Evolutionary conservation across 2,888 invertebrate species (phyloP), one percentile per base, ranked within the genome.

Genomic region (Boloria selene): DNA sequence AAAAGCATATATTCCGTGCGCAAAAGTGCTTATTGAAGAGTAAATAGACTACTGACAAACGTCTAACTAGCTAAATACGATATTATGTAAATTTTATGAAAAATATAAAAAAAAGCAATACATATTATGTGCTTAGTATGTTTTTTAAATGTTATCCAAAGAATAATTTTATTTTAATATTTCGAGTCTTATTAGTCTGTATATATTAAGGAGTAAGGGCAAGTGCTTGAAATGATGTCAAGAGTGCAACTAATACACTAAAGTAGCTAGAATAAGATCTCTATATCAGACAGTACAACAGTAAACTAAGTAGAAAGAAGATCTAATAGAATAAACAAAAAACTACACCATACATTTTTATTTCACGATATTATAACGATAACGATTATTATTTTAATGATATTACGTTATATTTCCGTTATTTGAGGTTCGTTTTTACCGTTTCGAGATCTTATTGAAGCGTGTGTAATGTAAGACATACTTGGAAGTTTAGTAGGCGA

Each of bases 401-500:
- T 13, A n/a, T n/a, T 45, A 18, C 6, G 14, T 2, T 17, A n/a
- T 16, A 44, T n/a, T 26, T 16, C 1, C 5, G 14, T 7, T 17
- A 44, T 38, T 61, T 45, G 7, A 31, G 17, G 17, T 54, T 38
- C 13, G n/a, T 18, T 16, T 45, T 47, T 38, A 45, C 17, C 31
- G 31, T 65, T 58, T 45, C 13, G 70, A 66, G 66, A 69, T 87
- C 86, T 88, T 88, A 86, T 87, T 87, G 75, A 81, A 85, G 87
- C 86, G 79, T 75, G 70, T 71, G 61, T 71, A 76, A 77, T 74
- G 72, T 77, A 73, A 79, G 84, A 93, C 93, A 85, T 93, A 93
- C 93, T 93, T 93, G 93, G 93, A 84, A 89, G 88, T 86, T 93
- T 94, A 93, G 93, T 93, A 80, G 93, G 93, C 88, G 93, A 84